Evolutionary conservation across 2,113 vertebrate genomes (phyloP).

Genomic region (Chaetura pelagica): DNA sequence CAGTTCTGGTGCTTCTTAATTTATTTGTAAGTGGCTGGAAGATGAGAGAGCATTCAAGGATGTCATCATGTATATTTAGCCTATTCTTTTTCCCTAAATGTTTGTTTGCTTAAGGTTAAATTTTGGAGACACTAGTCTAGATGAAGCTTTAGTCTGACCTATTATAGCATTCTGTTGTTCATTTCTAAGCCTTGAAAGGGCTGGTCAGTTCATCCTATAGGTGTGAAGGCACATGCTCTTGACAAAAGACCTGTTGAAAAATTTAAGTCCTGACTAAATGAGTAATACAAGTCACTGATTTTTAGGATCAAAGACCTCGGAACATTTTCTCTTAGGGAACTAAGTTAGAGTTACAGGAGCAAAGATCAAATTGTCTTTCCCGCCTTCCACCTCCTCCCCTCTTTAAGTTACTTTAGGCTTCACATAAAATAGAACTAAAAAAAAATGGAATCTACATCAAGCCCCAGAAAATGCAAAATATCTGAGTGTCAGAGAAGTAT

Average conservation of each 20-base stretch:
- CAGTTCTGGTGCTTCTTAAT: not conserved
- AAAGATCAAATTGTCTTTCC: not conserved
- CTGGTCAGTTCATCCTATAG: not conserved
- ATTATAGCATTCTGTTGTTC: not conserved
- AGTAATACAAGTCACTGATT: not conserved
- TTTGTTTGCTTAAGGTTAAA: not conserved
- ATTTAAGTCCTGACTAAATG: not conserved
- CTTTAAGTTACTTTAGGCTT: not conserved
- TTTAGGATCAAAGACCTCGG: not conserved
- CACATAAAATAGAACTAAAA: not conserved
- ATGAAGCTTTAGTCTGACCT: not conserved
- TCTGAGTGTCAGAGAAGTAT: not conserved
- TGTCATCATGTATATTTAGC: not conserved
- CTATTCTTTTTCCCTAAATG: not conserved
- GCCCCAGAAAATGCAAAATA: not conserved
- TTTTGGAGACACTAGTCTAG: not conserved
- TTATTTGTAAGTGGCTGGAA: not conserved
- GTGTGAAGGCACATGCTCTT: not conserved
- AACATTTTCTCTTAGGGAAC: not conserved
- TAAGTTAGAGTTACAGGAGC: not conserved
- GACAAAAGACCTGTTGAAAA: slow-evolving; percentile 1
- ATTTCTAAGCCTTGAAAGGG: not conserved
- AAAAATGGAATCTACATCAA: not conserved
- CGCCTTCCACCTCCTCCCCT: not conserved
- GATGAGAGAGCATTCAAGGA: not conserved